Base-by-base conservation (phyloP, 2,888 invertebrate genomes). In the Cephus runcator region DNA sequence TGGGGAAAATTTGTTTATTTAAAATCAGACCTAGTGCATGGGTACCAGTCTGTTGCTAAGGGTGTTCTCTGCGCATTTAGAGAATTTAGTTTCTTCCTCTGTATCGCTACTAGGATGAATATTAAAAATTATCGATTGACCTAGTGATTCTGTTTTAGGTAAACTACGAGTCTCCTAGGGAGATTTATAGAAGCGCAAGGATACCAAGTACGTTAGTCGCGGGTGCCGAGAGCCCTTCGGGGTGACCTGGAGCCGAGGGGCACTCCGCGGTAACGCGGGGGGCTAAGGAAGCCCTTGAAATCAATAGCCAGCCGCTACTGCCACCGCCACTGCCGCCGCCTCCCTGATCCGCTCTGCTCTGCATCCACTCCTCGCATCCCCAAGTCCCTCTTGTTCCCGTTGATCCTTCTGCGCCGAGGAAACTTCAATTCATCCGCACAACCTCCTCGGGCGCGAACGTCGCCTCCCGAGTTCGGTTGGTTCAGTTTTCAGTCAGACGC, bases 231-330 rank as follows among this genome's bases (percentile, higher is more conserved):
- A 85, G 83, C 84, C 84, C 84, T 87, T 87, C 82, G 84, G 83
- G 89, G 87, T 86, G 88, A 87, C 88, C 89, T 87, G 90, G 84
- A 87, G 84, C 87, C 86, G 87, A 87, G 86, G 88, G 87, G 87
- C 86, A 87, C 85, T 87, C 85, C 79, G 85, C 85, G 85, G 86
- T 82, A 84, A 82, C 81, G 82, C 79, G 80, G 83, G 86, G 84
- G 88, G 84, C 87, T 89, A 90, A 90, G 89, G 90, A 91, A 91
- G 88, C 90, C 91, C 91, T 91, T 91, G 91, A 91, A 91, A 91
- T 91, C 91, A 91, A 91, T 91, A 91, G 90, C 90, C 89, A 88
- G 90, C 87, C 88, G 87, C 90, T 88, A 89, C 90, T 86, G 88
- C 88, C 89, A 86, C 87, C 89, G 86, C 86, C 87, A 92, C 92